Evolutionary conservation across 2,888 invertebrate genomes (phyloP), one percentile per base, ranked within the genome.

Genomic region (Zonitis immaculata): DNA sequence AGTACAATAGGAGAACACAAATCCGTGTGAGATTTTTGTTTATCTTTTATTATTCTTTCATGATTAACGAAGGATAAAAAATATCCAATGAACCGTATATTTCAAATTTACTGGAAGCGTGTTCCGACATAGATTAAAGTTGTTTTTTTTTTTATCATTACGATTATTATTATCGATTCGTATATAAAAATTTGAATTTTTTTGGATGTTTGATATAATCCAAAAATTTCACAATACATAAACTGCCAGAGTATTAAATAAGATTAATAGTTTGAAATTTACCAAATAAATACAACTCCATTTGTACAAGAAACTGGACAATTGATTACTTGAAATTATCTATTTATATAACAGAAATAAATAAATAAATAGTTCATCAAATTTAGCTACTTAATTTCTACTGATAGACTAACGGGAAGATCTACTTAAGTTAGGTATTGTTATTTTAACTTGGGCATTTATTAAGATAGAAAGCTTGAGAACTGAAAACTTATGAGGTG

Each of bases 401-500:
- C 18, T 35, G 20, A 35, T 18, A 35, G 16, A 35, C 18, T 35
- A 35, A 35, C 16, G 16, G 16, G 35, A 14, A 35, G 11, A 39
- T 39, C 39, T 39, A 39, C 27, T 28, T 18, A 45, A 45, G 27
- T 45, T 45, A 27, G 45, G 45, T 45, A 28, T 45, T 45, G 28
- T 16, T 26, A 26, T 1, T 12, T 6, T 28, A 45, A 45, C 6
- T 28, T 20, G 18, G 30, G 28, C 45, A n/a, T 45, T 45, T 45
- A 45, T 45, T 45, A 28, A 45, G 45, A 45, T 26, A 45, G 30
- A 45, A 30, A 28, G 45, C 28, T 30, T 16, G 28, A 45, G 16
- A 45, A 45, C 18, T 45, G 28, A 28, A 45, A 45, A 45, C 45
- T 45, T 45, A 45, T 45, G 45, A 28, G 45, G 45, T 28, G 45